Conservation (phyloP, 2,888 invertebrate genomes). For the Heteromurus nitidus region DNA sequence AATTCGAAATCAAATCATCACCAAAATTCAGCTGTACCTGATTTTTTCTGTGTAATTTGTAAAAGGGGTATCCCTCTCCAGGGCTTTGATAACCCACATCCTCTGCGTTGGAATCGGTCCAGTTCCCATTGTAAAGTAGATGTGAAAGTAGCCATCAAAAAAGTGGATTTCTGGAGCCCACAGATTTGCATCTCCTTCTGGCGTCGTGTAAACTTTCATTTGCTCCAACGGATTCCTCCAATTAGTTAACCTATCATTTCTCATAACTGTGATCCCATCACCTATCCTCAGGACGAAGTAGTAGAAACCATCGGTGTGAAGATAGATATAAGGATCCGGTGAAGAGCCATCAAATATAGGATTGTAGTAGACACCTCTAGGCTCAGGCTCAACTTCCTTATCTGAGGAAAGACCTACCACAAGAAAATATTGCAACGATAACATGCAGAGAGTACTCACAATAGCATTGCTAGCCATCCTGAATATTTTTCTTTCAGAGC, state of each 20-base stretch:
- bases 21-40: too few species aligned
- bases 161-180: constrained; percentile 66
- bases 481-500: too few species aligned
- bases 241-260: constrained; percentile 47
- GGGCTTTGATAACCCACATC: constrained; percentile 68
- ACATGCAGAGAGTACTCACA: too few species aligned
- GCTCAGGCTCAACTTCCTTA: too few species aligned
- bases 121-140: constrained; percentile 64
- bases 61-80: constrained; percentile 63
- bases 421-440: too few species aligned
- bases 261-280: constrained; percentile 56
- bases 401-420: too few species aligned
- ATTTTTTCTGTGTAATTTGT: constrained; percentile 61
- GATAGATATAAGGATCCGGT: constrained; percentile 60
- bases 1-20: too few species aligned
- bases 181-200: constrained; percentile 34
- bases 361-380: constrained; percentile 39
- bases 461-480: too few species aligned
- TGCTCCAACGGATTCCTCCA: constrained; percentile 60
- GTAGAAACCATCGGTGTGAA: constrained; percentile 61
- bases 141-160: constrained; percentile 60
- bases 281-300: constrained; percentile 57
- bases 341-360: constrained; percentile 53
- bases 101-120: constrained; percentile 65
- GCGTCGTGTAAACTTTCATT: constrained; percentile 44